Evolutionary conservation across 2,113 vertebrate genomes (phyloP).

Genomic region (Nanorana parkeri): DNA sequence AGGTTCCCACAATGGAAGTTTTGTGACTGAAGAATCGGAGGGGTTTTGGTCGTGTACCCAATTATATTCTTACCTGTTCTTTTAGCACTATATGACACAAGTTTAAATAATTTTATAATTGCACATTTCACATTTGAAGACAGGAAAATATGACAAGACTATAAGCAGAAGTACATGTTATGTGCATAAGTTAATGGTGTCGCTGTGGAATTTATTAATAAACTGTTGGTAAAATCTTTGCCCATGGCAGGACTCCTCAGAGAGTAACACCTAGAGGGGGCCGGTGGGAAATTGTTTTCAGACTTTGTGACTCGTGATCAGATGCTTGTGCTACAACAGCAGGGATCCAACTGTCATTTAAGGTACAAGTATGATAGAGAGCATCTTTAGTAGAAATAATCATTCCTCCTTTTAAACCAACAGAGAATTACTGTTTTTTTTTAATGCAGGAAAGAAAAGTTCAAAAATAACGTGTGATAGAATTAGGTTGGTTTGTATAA

Average conservation of each 20-base stretch:
- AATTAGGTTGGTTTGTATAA: too few species aligned
- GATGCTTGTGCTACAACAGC: neutral
- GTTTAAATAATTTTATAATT: neutral
- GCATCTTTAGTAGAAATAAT: neutral
- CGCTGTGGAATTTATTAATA: conserved; percentile 19
- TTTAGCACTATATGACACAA: neutral
- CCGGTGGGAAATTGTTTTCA: neutral
- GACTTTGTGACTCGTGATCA: neutral
- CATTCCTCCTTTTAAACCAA: too few species aligned
- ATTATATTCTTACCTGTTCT: neutral
- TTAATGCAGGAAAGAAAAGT: too few species aligned
- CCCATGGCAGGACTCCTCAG: conserved; percentile 19
- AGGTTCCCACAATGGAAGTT: neutral
- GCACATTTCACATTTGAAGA: neutral
- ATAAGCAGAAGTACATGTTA: conserved; percentile 7
- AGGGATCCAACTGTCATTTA: neutral
- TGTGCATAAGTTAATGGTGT: neutral
- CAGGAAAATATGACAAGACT: neutral
- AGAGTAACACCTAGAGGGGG: neutral
- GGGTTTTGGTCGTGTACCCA: neutral
- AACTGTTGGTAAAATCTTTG: conserved; percentile 14
- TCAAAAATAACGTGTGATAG: too few species aligned
- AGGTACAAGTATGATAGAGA: neutral
- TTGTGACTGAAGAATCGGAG: neutral
- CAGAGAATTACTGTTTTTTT: too few species aligned